Percentiles rank a stretch among this genome's conserved stretches.
Conservation (phyloP, 2,113 vertebrate genomes). For the Aplodontia rufa region DNA sequence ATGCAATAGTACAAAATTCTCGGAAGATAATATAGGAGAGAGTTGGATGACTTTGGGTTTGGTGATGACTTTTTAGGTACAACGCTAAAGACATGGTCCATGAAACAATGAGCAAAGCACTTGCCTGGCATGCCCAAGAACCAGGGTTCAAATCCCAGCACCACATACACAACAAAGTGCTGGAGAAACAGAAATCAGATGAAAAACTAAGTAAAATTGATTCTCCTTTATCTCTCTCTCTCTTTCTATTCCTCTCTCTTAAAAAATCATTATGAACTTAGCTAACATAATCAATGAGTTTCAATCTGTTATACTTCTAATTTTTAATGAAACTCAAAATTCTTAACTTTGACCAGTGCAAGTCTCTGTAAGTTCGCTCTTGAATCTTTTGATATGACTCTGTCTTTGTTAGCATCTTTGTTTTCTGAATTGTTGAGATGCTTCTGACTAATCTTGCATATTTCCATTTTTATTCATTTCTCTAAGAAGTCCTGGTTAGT, state of each 20-base stretch:
- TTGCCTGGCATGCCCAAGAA: too few relatives aligned
- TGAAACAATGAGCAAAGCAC: neutral
- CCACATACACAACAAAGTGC: too few relatives aligned
- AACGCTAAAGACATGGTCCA: neutral
- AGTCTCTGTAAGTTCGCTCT: neutral
- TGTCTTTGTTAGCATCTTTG: neutral
- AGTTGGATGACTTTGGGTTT: neutral
- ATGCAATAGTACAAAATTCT: neutral
- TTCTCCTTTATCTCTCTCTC: too few relatives aligned
- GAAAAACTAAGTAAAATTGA: too few relatives aligned
- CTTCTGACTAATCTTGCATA: neutral
- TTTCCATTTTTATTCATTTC: neutral
- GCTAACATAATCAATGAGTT: neutral
- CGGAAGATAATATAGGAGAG: neutral
- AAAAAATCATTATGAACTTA: neutral
- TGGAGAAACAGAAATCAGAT: too few relatives aligned
- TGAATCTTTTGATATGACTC: neutral
- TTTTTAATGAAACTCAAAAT: conserved; percentile 20
- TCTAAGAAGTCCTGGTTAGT: neutral
- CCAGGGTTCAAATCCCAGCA: too few relatives aligned
- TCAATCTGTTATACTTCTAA: neutral
- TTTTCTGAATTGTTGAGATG: neutral
- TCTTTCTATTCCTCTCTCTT: too few relatives aligned
- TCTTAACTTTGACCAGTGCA: neutral
- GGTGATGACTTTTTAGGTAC: neutral